These are phyloP conservation scores for Microchirus variegatus DNA, from an alignment of 2,797 vertebrate genomes.

Conservation along the genomic window DNA sequence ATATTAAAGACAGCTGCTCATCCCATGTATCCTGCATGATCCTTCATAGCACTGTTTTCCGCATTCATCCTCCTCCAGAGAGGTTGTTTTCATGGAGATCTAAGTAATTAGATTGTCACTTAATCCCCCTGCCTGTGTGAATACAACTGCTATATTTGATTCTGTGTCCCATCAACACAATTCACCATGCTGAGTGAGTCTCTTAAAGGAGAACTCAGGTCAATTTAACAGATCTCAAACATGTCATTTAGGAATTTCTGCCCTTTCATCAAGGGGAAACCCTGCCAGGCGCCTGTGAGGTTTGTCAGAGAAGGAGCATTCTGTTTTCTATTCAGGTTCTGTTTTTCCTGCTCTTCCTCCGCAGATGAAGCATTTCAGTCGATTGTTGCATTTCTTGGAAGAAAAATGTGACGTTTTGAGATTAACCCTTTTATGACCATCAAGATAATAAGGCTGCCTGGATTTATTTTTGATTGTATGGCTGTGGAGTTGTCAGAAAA, in stretches of 20 bases:
- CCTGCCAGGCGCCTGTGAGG: slow-evolving; percentile 29
- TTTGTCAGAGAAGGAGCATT: slow-evolving; percentile 37
- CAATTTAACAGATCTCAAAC: slow-evolving; percentile 60
- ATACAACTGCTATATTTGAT: slow-evolving; percentile 79
- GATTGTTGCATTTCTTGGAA: slow-evolving; percentile 34
- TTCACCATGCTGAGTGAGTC: slow-evolving; percentile 55
- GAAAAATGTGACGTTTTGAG: slow-evolving; percentile 20
- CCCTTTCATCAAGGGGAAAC: slow-evolving; percentile 45
- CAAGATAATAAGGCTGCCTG: too few species aligned
- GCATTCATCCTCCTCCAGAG: slow-evolving; percentile 66
- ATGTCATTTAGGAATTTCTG: slow-evolving; percentile 38
- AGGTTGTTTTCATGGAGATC: slow-evolving; percentile 78
- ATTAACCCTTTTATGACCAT: too few species aligned
- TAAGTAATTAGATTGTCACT: slow-evolving; percentile 80
- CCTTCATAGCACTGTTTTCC: slow-evolving; percentile 28
- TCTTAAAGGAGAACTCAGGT: slow-evolving; percentile 60
- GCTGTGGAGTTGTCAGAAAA: too few species aligned
- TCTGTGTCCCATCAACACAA: slow-evolving; percentile 74
- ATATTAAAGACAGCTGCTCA: slow-evolving; percentile 34
- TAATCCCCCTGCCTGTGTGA: slow-evolving; percentile 77
- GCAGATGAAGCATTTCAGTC: slow-evolving; percentile 32
- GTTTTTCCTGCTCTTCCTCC: slow-evolving; percentile 35
- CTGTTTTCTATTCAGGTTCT: slow-evolving; percentile 28
- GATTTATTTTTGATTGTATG: too few species aligned
- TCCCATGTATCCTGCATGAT: slow-evolving; percentile 36